Evolutionary conservation across 2,113 vertebrate species (phyloP).

Genomic region (Romanogobio albipinnatus): DNA sequence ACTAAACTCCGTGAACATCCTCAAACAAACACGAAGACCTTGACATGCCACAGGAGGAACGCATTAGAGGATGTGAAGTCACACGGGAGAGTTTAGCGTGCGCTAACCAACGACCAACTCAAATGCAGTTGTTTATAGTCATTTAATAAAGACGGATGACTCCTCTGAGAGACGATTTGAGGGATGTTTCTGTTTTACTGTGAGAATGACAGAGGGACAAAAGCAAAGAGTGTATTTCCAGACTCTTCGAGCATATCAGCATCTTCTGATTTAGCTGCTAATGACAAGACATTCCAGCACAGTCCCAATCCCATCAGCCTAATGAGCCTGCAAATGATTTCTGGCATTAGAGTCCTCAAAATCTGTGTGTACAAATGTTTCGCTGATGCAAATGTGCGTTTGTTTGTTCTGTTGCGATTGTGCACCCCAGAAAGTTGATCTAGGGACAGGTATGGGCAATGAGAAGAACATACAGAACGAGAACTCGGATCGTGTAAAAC

Average conservation of each 20-base stretch:
- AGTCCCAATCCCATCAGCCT: conserved; percentile 29
- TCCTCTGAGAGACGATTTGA: neutral
- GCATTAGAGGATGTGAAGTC: neutral
- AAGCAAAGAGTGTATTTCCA: neutral
- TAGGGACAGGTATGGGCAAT: neutral
- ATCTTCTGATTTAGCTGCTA: conserved; percentile 18
- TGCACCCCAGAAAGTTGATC: neutral
- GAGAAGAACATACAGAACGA: neutral
- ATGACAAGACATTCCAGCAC: conserved; percentile 22
- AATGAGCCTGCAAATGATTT: conserved; percentile 42
- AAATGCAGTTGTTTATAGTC: neutral
- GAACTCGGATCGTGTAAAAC: neutral
- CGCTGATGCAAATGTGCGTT: conserved; percentile 19
- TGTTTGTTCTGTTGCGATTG: neutral
- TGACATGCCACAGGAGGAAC: conserved; percentile 7
- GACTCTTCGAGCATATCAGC: neutral
- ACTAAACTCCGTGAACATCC: neutral
- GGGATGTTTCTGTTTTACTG: neutral
- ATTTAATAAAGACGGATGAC: neutral
- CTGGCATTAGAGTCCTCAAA: conserved; percentile 11
- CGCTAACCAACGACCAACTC: neutral
- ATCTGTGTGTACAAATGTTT: neutral
- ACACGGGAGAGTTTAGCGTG: neutral
- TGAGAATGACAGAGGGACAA: neutral
- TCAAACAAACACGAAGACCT: neutral